Percentiles rank a stretch among this genome's conserved stretches.
phyloP scores from a whole-genome alignment of 2,888 invertebrate species.

The Scrobipalpa atriplicella region DNA sequence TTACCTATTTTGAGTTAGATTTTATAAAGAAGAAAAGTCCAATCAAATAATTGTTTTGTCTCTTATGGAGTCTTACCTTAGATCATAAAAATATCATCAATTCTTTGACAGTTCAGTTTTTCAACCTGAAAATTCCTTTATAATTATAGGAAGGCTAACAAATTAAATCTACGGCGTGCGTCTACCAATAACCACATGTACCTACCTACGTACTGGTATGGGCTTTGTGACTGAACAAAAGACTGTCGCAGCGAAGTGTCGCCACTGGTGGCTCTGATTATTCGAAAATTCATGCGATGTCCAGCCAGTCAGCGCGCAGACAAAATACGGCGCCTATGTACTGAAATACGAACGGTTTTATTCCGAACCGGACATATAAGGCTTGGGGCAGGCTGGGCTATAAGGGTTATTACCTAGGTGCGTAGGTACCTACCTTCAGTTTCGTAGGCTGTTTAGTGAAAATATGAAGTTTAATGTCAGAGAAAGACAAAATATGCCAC shows the following conservation, averaged over 20 bases:
- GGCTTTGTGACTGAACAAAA: slow-evolving; percentile 26
- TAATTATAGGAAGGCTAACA: neutral
- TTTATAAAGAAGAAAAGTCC: too few relatives aligned
- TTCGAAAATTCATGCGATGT: slow-evolving; percentile 71
- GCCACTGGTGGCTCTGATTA: slow-evolving; percentile 57
- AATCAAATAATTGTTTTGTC: too few relatives aligned
- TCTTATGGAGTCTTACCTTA: too few relatives aligned
- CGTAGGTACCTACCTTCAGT: neutral
- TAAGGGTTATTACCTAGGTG: neutral
- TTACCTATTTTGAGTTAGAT: too few relatives aligned
- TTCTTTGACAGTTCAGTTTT: too few relatives aligned
- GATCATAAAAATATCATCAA: too few relatives aligned
- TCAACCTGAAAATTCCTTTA: neutral
- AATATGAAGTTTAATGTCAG: too few relatives aligned
- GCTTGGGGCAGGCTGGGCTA: neutral
- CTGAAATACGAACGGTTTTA: slow-evolving; percentile 61
- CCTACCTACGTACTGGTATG: neutral
- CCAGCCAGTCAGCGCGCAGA: slow-evolving; percentile 63
- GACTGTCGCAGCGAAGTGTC: slow-evolving; percentile 34
- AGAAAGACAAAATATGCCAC: too few relatives aligned
- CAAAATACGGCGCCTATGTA: slow-evolving; percentile 56
- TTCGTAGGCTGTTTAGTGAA: neutral
- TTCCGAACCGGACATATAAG: slow-evolving; percentile 40
- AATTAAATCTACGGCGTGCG: neutral
- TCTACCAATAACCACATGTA: slow-evolving; percentile 6